Percentiles rank a stretch among this genome's conserved stretches.
phyloP scores from a whole-genome alignment of 2,888 invertebrate species.

The Myopa testacea region DNA sequence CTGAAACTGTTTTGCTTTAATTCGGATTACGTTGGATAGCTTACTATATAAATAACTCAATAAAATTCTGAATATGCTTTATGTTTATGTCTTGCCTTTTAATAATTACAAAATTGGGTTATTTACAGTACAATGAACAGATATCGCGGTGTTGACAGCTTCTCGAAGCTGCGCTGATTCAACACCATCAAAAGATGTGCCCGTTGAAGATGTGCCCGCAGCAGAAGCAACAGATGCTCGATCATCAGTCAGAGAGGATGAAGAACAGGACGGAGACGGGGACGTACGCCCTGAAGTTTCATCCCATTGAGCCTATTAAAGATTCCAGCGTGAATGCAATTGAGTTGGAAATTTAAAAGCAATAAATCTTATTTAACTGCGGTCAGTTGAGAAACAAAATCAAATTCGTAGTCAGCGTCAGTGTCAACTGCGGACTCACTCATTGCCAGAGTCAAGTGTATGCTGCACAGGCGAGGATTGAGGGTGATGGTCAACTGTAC shows the following conservation, averaged over 20 bases:
- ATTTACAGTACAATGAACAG: no score
- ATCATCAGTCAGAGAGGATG: not conserved
- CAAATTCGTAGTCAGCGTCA: slow-evolving; percentile 14
- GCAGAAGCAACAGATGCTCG: not conserved
- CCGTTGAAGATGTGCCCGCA: no score
- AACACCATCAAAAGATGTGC: no score
- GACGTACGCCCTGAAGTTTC: not conserved
- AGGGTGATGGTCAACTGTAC: not conserved
- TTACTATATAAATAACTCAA: no score
- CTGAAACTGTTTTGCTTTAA: no score
- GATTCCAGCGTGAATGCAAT: slow-evolving; percentile 37
- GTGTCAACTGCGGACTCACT: not conserved
- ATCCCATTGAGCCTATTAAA: slow-evolving; percentile 26
- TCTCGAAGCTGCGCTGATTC: no score
- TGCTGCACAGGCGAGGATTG: not conserved
- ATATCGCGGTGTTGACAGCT: no score
- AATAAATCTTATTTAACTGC: slow-evolving; percentile 45
- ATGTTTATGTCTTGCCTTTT: no score
- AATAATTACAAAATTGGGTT: no score
- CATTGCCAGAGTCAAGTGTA: not conserved
- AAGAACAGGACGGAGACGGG: no score
- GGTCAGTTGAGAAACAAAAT: slow-evolving; percentile 26
- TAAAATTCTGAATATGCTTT: no score
- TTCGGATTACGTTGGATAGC: no score
- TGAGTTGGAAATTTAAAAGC: slow-evolving; percentile 44